A percentile compares a stretch with the other conserved stretches of the same genome.
Conservation (phyloP, 2,113 vertebrate genomes). For the Thermophis baileyi region DNA sequence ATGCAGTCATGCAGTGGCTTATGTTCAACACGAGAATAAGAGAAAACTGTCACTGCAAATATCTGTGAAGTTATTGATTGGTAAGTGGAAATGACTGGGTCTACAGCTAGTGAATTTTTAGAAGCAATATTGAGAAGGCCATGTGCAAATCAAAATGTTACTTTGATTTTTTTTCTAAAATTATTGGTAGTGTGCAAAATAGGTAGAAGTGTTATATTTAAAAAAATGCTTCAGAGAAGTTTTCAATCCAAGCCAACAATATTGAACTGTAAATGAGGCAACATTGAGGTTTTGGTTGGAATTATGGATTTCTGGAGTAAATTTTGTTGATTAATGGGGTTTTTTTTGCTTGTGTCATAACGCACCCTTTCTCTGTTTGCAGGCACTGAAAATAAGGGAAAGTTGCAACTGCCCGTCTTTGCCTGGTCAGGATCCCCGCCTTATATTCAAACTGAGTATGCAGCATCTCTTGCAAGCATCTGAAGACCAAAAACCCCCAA, state of each 20-base stretch:
- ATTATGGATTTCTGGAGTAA: neutral
- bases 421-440: slow-evolving; percentile 81
- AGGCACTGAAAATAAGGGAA: slow-evolving; percentile 90
- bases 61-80: slow-evolving; percentile 44
- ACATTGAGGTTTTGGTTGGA: neutral
- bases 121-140: neutral
- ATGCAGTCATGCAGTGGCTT: slow-evolving; percentile 52
- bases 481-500: slow-evolving; percentile 48
- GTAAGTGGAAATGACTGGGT: slow-evolving; percentile 36
- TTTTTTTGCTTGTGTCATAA: slow-evolving; percentile 12
- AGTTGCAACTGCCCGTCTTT: slow-evolving; percentile 84
- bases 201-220: neutral
- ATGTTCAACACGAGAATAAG: slow-evolving; percentile 35
- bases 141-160: neutral
- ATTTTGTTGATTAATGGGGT: neutral
- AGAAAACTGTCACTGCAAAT: slow-evolving; percentile 47
- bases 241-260: slow-evolving; percentile 29
- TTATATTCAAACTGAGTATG: slow-evolving; percentile 75
- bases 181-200: neutral
- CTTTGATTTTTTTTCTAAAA: neutral
- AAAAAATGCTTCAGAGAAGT: neutral
- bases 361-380: slow-evolving; percentile 56
- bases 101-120: slow-evolving; percentile 8
- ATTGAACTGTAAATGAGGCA: slow-evolving; percentile 15
- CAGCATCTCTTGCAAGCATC: slow-evolving; percentile 70